phyloP scores from a whole-genome alignment of 1,140 invertebrate species.

The Condylostylus longicornis region DNA sequence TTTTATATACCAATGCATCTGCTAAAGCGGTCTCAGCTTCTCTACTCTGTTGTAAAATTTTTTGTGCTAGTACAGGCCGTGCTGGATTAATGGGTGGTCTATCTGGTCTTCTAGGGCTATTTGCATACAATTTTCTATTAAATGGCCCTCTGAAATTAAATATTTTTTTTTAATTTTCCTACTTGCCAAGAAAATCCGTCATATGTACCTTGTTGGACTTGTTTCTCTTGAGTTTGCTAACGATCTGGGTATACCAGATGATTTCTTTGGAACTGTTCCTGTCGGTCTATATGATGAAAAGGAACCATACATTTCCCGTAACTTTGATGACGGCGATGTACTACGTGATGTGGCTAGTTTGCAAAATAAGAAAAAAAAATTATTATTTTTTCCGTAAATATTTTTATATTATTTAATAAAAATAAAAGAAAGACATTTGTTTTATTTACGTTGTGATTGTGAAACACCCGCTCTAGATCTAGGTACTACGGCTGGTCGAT shows the following conservation, averaged over 20 bases:
- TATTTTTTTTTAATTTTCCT: conserved; percentile 7
- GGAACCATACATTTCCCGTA: conserved; percentile 40
- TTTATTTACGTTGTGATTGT: conserved; percentile 75
- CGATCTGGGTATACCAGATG: conserved; percentile 59
- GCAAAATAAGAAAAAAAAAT: conserved; percentile 2
- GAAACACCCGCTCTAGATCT: conserved; percentile 51
- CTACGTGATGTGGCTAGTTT: conserved; percentile 63
- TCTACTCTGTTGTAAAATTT: conserved; percentile 71
- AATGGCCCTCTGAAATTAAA: conserved; percentile 5
- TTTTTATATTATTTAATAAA: background rate
- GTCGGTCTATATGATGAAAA: conserved; percentile 24
- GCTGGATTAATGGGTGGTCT: conserved; percentile 36
- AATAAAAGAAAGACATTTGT: background rate
- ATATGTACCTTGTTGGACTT: conserved; percentile 36
- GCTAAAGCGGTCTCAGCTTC: conserved; percentile 74
- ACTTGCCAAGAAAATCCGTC: too few species aligned
- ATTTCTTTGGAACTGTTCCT: conserved; percentile 34
- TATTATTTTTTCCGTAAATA: background rate
- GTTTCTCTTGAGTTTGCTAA: conserved; percentile 51
- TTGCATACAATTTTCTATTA: conserved; percentile 26
- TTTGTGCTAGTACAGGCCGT: conserved; percentile 57
- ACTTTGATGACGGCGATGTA: conserved; percentile 69
- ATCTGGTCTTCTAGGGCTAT: conserved; percentile 32
- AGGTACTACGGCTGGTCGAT: conserved; percentile 43
- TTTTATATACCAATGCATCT: conserved; percentile 47